phyloP scores from a whole-genome alignment of 2,888 invertebrate species.

The Drosophila picticornis region DNA sequence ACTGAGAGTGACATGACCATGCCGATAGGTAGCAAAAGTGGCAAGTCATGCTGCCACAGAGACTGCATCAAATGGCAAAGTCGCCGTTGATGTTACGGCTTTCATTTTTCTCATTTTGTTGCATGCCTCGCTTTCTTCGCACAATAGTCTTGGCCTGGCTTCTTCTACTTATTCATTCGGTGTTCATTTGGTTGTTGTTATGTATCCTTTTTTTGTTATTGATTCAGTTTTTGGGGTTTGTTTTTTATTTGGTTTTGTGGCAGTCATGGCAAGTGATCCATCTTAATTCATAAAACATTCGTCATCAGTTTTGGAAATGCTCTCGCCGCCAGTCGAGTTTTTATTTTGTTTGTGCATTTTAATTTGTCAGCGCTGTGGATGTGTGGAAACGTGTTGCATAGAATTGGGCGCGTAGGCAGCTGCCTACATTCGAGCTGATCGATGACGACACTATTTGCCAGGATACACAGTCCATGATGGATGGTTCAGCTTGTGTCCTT shows the following conservation, averaged over 20 bases:
- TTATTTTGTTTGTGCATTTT: slow-evolving; percentile 65
- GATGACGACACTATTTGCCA: slow-evolving; percentile 82
- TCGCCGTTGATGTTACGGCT: slow-evolving; percentile 50
- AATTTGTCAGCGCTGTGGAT: slow-evolving; percentile 69
- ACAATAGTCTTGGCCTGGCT: slow-evolving; percentile 24
- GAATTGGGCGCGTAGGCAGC: slow-evolving; percentile 56
- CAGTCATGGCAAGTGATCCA: slow-evolving; percentile 84
- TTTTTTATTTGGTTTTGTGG: slow-evolving; percentile 50
- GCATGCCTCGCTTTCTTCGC: slow-evolving; percentile 35
- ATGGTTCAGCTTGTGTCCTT: slow-evolving; percentile 37
- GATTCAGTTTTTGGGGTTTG: slow-evolving; percentile 31
- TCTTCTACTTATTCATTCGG: slow-evolving; percentile 38
- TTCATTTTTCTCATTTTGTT: slow-evolving; percentile 10
- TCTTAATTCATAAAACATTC: slow-evolving; percentile 83
- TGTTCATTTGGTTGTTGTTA: slow-evolving; percentile 31
- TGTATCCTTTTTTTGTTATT: slow-evolving; percentile 51
- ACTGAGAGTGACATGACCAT: slow-evolving; percentile 76
- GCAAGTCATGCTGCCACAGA: slow-evolving; percentile 65
- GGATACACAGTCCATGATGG: slow-evolving; percentile 57
- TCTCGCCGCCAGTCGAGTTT: slow-evolving; percentile 60
- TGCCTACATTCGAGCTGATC: slow-evolving; percentile 65
- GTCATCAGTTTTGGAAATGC: slow-evolving; percentile 70
- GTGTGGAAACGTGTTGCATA: slow-evolving; percentile 67
- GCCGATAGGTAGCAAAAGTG: slow-evolving; percentile 71
- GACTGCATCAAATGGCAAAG: slow-evolving; percentile 65